Base-by-base conservation (phyloP, 2,113 vertebrate species). In the Varanus komodoensis region DNA sequence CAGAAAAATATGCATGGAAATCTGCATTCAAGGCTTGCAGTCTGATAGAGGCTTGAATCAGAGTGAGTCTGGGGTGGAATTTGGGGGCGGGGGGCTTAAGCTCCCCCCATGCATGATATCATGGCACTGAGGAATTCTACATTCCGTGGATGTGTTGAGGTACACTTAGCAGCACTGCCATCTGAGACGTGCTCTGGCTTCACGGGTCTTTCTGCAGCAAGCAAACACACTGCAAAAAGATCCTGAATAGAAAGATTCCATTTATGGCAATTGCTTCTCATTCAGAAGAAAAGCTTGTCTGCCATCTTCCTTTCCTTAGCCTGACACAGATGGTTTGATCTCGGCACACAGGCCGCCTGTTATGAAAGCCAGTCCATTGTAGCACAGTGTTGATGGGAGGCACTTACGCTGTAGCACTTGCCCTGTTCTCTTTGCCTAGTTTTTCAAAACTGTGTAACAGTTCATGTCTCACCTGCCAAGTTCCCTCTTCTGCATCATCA, bases 271-370 rank as follows among this genome's bases (percentile, higher is more conserved):
- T 23, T 74, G 4, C 0, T n/a, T 50, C 14, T 82, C 27, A 25
- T n/a, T 89, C 78, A 23, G 50, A 87, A 79, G 38, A 81, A 89
- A 23, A 85, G 29, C 1, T 0, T 25, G 5, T 71, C 54, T 34
- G 64, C 0, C 74, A 54, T 2, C 2, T 80, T 1, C 0, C 34
- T 57, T 78, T 77, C 83, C 69, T n/a, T 54, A 0, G 0, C 73
- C 52, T 54, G 8, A 1, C 11, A 73, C 1, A 64, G 52, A 38
- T 0, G 87, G 48, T 34, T 1, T 81, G 81, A 57, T 73, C 25
- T 81, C 82, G 14, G 32, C 32, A 9, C 4, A 34, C 3, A 34
- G 9, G 38, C 19, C 3, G 64, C 7, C 15, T 0, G 85, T 80
- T 48, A 52, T 91, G 38, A 89, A 92, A 84, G 68, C 0, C 61